Evolutionary conservation across 2,797 vertebrate genomes (phyloP).

Genomic region (Parambassis ranga): DNA sequence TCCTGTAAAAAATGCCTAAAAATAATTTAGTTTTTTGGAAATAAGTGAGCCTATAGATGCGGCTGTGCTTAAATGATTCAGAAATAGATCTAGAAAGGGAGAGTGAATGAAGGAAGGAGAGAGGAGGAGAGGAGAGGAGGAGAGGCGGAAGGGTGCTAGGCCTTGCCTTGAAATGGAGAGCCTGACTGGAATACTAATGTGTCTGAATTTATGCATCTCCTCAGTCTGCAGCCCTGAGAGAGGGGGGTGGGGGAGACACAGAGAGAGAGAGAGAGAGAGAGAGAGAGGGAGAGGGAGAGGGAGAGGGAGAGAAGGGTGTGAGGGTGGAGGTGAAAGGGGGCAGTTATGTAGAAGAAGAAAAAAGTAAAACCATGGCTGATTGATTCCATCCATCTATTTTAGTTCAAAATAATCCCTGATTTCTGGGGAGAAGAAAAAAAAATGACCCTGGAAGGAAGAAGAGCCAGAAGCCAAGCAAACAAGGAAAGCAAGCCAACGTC

Average conservation of each 20-base stretch:
- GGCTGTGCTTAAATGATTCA: constrained; percentile 65
- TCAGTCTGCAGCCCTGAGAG: constrained; percentile 81
- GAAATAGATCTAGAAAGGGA: constrained; percentile 68
- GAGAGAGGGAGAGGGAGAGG: neutral
- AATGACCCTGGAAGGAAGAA: constrained; percentile 29
- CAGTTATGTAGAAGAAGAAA: constrained; percentile 65
- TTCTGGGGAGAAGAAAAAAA: constrained; percentile 10
- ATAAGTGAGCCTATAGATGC: constrained; percentile 53
- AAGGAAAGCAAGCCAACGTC: constrained; percentile 56
- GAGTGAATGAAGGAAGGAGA: constrained; percentile 41
- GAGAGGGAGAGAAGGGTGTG: constrained; percentile 46
- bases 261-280: constrained; percentile 27
- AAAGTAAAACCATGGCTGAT: constrained; percentile 70
- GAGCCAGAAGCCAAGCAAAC: constrained; percentile 48
- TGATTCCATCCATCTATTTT: constrained; percentile 77
- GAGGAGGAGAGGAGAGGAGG: constrained; percentile 33
- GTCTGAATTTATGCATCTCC: constrained; percentile 84
- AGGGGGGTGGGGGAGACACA: constrained; percentile 62
- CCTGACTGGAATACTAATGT: constrained; percentile 87
- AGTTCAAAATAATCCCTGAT: constrained; percentile 63
- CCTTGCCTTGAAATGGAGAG: constrained; percentile 82
- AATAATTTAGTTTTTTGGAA: constrained; percentile 62
- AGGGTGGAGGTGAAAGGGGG: constrained; percentile 70
- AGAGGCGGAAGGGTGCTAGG: constrained; percentile 75
- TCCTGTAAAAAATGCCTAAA: constrained; percentile 36